Base-by-base conservation (phyloP, 2,113 vertebrate species). In the Syngnathus typhle region DNA sequence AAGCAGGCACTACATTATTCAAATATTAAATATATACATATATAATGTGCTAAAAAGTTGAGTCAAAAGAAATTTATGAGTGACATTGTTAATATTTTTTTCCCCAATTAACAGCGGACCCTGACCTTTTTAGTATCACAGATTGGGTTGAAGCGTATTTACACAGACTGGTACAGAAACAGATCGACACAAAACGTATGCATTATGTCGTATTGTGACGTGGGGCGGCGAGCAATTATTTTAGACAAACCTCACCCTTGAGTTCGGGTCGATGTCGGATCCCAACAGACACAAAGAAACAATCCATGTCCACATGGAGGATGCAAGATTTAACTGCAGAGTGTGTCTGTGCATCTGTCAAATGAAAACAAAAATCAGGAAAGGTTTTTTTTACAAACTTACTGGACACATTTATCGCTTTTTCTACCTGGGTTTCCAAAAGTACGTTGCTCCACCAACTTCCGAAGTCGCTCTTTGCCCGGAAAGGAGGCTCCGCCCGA, bases 241-340 rank as follows among this genome's bases (percentile, higher is more conserved):
- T 51, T n/a, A 8, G 7, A 43, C 10, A 5, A 1, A 16, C 5
- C 85, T 89, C 70, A 93, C 97, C 96, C 94, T 92, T 95, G 72
- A 99, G 93, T 73, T 99, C 95, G 60, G 95, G 94, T 79, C 91
- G 90, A 84, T 96, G 90, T 87, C 95, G 91, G 80, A 99, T 94
- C 85, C 94, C 96, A 74, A 98, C 97, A 70, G 97, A 98, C 51
- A 96, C 97, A 91, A 99, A 99, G 88, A 99, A 99, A 89, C 97
- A 99, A 88, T 99, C 97, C 97, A 99, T 99, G 90, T 99, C 97
- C 82, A 99, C 93, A 72, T 99, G 97, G 86, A 99, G 90, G 79
- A 99, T 94, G 82, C 96, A 99, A 62, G 93, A 94, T 83, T 89
- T 88, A 11, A 85, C 69, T 46, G 60, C 7, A 1, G 49, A 15